Base-by-base conservation (phyloP, 37 sponge, comb jelly and placozoan genomes). In the Crambe crambe region DNA sequence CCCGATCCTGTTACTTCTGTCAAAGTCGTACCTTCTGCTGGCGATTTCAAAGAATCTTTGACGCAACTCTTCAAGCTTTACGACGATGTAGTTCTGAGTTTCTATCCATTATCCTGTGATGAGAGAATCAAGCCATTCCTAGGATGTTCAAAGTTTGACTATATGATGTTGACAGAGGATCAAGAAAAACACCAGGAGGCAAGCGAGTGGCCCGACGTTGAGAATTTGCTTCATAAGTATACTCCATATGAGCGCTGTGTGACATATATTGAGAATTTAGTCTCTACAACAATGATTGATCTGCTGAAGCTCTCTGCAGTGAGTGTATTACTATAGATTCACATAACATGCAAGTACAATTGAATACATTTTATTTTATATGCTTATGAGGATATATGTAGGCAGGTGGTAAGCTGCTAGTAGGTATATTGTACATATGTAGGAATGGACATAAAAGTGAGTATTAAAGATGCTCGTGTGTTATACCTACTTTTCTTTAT, bases 121-220 rank as follows among this genome's bases (percentile, higher is more conserved):
- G 59, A 51, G 20, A 58, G 76, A 18, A 51, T 87, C 23, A 15
- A 41, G 3, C 60, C 82, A 0, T 87, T 70, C 60, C 51, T 35
- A 26, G 76, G 70, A 17, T 31, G 65, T 21, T 81, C 82, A 31
- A 81, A 58, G 71, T 87, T 62, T 38, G 88, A 87, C 64, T 65
- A 76, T 35, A 51, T 87, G 39, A 77, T 68, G 82, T 59, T 56
- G 23, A 42, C 77, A 5, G 82, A 87, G 54, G 80, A 67, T 32
- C 54, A 71, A 30, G 71, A 42, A 23, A 38, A 41, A 26, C 56
- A 87, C 31, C 65, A 70, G 70, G 56, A 20, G 44, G 5, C 56
- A 25, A 26, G 30, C 29, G 6, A 40, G 43, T 81, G 81, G 81
- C 60, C 43, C 3, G 61, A 71, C 17, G 22, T 38, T 32, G 30